These are phyloP conservation scores for Apostichopus parvimensis DNA, from an alignment of 35 echinoderm and acorn worm species.

Conservation along the genomic window DNA sequence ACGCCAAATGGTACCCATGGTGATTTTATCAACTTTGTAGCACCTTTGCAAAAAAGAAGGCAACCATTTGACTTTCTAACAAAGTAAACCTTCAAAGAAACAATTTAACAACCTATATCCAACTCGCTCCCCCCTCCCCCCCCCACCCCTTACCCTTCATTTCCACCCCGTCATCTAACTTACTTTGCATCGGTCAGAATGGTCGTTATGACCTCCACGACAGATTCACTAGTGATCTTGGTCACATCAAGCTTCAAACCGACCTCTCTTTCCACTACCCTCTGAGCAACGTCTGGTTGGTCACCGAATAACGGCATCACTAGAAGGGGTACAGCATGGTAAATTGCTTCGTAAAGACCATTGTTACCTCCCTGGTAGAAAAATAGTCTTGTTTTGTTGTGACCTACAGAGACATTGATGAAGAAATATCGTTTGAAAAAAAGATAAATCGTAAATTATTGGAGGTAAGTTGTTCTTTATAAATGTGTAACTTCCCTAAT, in stretches of 20 bases:
- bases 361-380: constrained; percentile 57
- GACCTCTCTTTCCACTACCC: constrained; percentile 43
- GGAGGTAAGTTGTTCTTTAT: too few relatives aligned
- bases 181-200: constrained; percentile 31
- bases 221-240: not conserved
- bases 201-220: not conserved
- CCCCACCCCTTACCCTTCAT: not conserved
- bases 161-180: not conserved
- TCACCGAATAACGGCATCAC: constrained; percentile 27
- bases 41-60: too few relatives aligned
- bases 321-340: constrained; percentile 45
- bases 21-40: too few relatives aligned
- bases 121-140: too few relatives aligned
- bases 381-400: constrained; percentile 42
- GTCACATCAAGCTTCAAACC: constrained; percentile 29
- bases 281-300: constrained; percentile 44
- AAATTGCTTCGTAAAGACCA: constrained; percentile 49
- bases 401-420: constrained; percentile 1
- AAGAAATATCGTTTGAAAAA: too few relatives aligned
- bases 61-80: too few relatives aligned
- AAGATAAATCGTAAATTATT: too few relatives aligned
- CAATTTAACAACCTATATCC: too few relatives aligned
- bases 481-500: too few relatives aligned
- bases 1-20: too few relatives aligned
- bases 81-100: too few relatives aligned